phyloP scores from a whole-genome alignment of 1,140 invertebrate genomes.

The Calliopsis andreniformis region DNA sequence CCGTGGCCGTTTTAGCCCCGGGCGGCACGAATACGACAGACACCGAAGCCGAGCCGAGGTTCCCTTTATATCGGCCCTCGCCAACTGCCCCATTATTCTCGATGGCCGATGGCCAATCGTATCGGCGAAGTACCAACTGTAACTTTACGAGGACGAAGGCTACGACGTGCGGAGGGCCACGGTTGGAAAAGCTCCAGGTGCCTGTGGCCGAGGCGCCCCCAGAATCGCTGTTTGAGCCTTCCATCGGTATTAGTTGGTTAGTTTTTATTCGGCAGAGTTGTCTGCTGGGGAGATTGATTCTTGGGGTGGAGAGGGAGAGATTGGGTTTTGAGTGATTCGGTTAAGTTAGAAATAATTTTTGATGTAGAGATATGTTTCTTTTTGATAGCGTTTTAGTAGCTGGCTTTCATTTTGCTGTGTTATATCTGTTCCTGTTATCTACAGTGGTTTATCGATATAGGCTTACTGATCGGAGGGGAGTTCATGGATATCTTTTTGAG shows the following conservation, averaged over 20 bases:
- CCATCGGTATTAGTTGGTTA: not conserved
- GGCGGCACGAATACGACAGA: conserved; percentile 68
- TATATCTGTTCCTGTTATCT: too few relatives aligned
- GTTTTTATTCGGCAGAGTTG: not conserved
- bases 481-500: too few relatives aligned
- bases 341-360: too few relatives aligned
- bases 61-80: conserved; percentile 74
- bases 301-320: too few relatives aligned
- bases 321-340: too few relatives aligned
- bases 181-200: conserved; percentile 50
- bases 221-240: not conserved
- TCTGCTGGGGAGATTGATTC: not conserved
- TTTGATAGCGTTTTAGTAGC: too few relatives aligned
- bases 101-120: conserved; percentile 74
- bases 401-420: too few relatives aligned
- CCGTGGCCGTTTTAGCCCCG: conserved; percentile 72
- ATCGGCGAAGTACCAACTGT: conserved; percentile 72
- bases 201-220: not conserved
- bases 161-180: conserved; percentile 23
- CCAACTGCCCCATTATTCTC: conserved; percentile 76
- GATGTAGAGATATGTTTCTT: too few relatives aligned
- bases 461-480: too few relatives aligned
- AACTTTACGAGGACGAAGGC: conserved; percentile 70
- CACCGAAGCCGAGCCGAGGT: conserved; percentile 50
- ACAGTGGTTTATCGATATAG: too few relatives aligned